Conservation (phyloP, 2,797 vertebrate species). For the Columba guinea region DNA sequence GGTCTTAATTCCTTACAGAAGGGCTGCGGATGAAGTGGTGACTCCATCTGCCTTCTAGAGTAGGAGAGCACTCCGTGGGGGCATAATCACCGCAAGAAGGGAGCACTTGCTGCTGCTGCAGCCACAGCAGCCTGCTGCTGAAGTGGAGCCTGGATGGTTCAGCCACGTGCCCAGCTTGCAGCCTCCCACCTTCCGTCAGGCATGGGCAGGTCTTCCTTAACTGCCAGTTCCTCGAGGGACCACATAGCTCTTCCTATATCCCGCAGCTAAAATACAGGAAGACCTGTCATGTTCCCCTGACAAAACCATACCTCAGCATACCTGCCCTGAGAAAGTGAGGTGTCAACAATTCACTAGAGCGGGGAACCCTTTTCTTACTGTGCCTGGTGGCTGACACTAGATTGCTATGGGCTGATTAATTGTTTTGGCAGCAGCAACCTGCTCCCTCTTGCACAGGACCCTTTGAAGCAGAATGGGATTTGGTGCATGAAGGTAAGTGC, state of each 20-base stretch:
- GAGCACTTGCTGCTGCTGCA: not conserved
- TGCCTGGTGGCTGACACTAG: not conserved
- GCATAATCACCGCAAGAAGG: not conserved
- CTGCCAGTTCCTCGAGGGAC: not conserved
- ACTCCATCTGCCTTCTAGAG: not conserved
- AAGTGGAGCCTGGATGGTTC: not conserved
- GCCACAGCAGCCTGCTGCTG: fast-evolving
- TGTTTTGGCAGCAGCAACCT: not conserved
- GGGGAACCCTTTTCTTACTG: not conserved
- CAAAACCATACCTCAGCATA: not conserved
- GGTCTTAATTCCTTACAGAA: not conserved
- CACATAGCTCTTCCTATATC: not conserved
- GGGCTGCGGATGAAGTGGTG: not conserved
- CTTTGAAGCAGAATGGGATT: not conserved
- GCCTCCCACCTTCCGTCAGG: not conserved
- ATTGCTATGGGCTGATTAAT: not conserved
- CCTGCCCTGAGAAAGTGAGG: not conserved
- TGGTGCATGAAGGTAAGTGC: not conserved
- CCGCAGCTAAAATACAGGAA: not conserved
- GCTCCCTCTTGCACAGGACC: not conserved
- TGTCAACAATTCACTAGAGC: not conserved
- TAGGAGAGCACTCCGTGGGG: not conserved
- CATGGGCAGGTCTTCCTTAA: not conserved
- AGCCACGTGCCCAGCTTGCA: not conserved
- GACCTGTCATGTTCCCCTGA: not conserved